Evolutionary conservation across 1,140 invertebrate species (phyloP), one percentile per base, ranked within the genome.

Genomic region (Brachionus plicatilis): DNA sequence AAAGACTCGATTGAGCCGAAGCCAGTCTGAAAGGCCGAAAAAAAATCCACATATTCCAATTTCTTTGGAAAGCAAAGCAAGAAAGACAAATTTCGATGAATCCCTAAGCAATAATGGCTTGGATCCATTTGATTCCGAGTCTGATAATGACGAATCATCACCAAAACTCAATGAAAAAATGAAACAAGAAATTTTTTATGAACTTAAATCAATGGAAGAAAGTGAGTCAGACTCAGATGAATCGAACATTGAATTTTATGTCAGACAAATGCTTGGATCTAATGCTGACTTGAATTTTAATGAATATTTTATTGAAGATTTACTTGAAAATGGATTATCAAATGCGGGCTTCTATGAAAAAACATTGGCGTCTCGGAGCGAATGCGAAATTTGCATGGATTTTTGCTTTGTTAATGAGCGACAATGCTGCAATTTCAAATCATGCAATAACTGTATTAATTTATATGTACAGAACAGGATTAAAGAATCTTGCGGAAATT

Each of bases 391-490:
- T 27, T 76, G 72, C n/a, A 45, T 24, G 6, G 72, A 76, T 24
- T 12, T 29, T 27, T 27, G 20, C 50, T 27, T 50, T 24, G 72
- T 76, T 24, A 76, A 76, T 76, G 8, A 24, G 27, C 37, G 80
- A 8, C 24, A 47, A 29, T 88, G 87, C 82, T 88, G 87, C 50
- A 12, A 53, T 17, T 87, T 83, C 33, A 41, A 85, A 12, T 86
- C 85, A 9, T 88, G 87, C 66, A 60, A 76, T 14, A 76, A 47
- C 24, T 88, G 87, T 83, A 56, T 88, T 9, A 68, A 79, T 12
- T 41, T 65, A 7, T 88, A 87, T 76, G 85, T 85, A 41, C 60
- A 85, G 3, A 66, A 43, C 11, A 85, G 86, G 66, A 84, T 88
- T 1, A 76, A 85, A 24, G 43, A 76, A 76, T 76, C 20, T 6